Evolutionary conservation across 1,140 invertebrate species (phyloP), one percentile per base, ranked within the genome.

Genomic region (Drosophila aff.): DNA sequence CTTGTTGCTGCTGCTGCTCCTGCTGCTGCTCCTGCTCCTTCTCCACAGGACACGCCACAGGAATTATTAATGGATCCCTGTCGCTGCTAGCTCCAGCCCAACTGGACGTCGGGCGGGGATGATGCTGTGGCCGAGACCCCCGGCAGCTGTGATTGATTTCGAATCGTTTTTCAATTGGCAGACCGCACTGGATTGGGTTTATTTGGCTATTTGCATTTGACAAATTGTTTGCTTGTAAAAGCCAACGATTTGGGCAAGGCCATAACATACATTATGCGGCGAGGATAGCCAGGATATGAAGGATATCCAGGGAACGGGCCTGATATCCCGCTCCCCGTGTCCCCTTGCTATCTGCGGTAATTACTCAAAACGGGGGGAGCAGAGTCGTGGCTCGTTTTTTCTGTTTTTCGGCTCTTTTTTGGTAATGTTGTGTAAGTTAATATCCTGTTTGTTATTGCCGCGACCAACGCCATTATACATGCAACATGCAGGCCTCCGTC

Each of bases 111-210:
- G 23, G 16, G 33, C 36, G 36, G 41, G 26, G 61, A 23, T 61
- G 49, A 13, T 52, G 49, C 49, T 52, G 50, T 52, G 50, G 50
- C 50, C 50, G 6, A 52, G n/a, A 49, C 23, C n/a, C n/a, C 81
- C 68, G 57, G 57, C 63, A 66, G 72, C 81, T 91, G 86, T 92
- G 90, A 92, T 92, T 92, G 90, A 92, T 92, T 92, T 92, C 83
- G 81, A 90, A 92, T 92, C 90, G 90, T 92, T 92, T 92, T 92
- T 92, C 90, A 92, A 92, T 92, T 92, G 90, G 85, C 81, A 85
- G 67, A 69, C 60, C 57, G 38, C 67, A 71, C 46, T 23, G 62
- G 49, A 73, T 67, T 78, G 65, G 85, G 85, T 76, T 90, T 90
- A 90, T 90, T 90, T 90, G 85, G 69, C 67, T 85, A 90, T 90